phyloP scores from a whole-genome alignment of 2,797 vertebrate species.

The Sebastolobus altivelis region DNA sequence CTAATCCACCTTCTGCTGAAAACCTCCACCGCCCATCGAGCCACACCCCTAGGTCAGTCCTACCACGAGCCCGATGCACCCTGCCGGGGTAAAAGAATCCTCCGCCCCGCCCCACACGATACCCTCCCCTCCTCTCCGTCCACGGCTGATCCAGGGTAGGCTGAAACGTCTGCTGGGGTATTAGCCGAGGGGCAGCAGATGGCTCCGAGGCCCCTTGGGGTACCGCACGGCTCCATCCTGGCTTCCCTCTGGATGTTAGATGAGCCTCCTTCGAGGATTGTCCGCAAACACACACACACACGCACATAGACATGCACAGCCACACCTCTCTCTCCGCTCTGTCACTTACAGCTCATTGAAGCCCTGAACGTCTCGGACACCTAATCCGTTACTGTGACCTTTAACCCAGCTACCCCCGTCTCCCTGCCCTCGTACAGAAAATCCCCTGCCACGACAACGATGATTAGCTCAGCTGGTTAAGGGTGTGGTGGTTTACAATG shows the following conservation, averaged over 20 bases:
- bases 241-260: conserved; percentile 73
- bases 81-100: conserved; percentile 59
- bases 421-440: conserved; percentile 44
- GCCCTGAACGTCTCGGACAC: conserved; percentile 65
- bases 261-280: conserved; percentile 75
- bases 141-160: conserved; percentile 59
- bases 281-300: conserved; percentile 51
- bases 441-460: conserved; percentile 58
- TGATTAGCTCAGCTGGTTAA: conserved; percentile 78
- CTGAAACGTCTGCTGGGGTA: conserved; percentile 80
- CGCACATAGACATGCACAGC: conserved; percentile 37
- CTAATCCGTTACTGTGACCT: conserved; percentile 74
- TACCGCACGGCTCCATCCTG: conserved; percentile 67
- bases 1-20: conserved; percentile 66
- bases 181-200: conserved; percentile 82
- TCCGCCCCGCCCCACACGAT: conserved; percentile 30
- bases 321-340: conserved; percentile 57
- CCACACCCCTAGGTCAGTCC: conserved; percentile 56
- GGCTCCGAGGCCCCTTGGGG: conserved; percentile 71
- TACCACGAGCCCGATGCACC: conserved; percentile 28
- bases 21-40: conserved; percentile 54
- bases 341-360: conserved; percentile 64
- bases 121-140: conserved; percentile 53
- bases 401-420: conserved; percentile 54
- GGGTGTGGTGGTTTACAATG: conserved; percentile 73